Conservation (phyloP, 2,888 invertebrate genomes). For the Dasysyrphus albostriatus region DNA sequence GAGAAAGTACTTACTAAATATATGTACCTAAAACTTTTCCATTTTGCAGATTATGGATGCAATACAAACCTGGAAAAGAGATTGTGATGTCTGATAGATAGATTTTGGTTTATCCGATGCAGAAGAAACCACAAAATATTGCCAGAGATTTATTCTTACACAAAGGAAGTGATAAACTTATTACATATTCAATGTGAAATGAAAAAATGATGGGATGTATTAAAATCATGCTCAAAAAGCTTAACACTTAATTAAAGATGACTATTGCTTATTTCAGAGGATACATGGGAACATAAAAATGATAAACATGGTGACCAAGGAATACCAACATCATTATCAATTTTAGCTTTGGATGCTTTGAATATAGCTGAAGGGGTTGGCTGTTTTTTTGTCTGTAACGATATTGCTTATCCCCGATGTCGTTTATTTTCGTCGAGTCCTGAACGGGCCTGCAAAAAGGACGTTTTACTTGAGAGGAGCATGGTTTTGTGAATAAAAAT, state of each 20-base stretch:
- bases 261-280: neutral
- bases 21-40: neutral
- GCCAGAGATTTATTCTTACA: slow-evolving; percentile 10
- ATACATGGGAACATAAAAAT: neutral
- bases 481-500: too few species aligned
- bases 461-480: too few species aligned
- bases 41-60: slow-evolving; percentile 37
- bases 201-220: neutral
- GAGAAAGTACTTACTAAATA: too few species aligned
- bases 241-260: neutral
- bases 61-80: slow-evolving; percentile 1
- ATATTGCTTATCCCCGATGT: too few species aligned
- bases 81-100: slow-evolving; percentile 1
- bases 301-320: neutral
- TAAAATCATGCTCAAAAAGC: slow-evolving; percentile 5
- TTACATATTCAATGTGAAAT: neutral
- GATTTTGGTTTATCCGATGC: slow-evolving; percentile 2
- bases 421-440: too few species aligned
- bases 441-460: too few species aligned
- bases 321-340: too few species aligned
- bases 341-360: too few species aligned
- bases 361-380: too few species aligned
- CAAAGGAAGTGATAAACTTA: neutral
- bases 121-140: neutral
- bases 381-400: too few species aligned